Evolutionary conservation across 2,113 vertebrate species (phyloP).

Genomic region (Sminthopsis crassicaudata): DNA sequence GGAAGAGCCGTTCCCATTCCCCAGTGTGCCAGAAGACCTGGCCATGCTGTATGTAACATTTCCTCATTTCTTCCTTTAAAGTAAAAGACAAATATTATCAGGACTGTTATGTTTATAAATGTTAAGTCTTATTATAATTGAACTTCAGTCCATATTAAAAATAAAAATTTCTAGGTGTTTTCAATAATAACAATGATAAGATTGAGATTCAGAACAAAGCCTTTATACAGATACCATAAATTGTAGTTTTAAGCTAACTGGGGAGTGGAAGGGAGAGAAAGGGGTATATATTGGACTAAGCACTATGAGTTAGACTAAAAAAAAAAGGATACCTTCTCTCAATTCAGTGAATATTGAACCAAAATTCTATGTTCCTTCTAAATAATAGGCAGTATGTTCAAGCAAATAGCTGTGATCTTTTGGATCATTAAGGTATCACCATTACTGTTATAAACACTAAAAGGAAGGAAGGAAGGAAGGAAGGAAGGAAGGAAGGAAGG

Average conservation of each 20-base stretch:
- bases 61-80: no score
- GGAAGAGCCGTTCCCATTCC: not conserved
- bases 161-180: not conserved
- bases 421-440: not conserved
- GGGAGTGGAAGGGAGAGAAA: not conserved
- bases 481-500: no score
- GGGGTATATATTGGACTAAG: not conserved
- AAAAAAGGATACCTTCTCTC: not conserved
- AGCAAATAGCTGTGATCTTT: not conserved
- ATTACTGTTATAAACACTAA: constrained; percentile 60
- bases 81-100: no score
- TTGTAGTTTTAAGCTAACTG: constrained; percentile 53
- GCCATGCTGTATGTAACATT: not conserved
- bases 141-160: constrained; percentile 7
- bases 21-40: not conserved
- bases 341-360: not conserved
- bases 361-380: not conserved
- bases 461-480: not conserved
- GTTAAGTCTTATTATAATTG: constrained; percentile 7
- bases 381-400: not conserved
- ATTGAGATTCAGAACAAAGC: constrained; percentile 33
- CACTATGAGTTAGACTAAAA: not conserved
- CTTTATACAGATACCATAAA: constrained; percentile 44
- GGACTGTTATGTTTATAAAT: constrained; percentile 31
- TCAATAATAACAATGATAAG: constrained; percentile 9